These are phyloP conservation scores for Amphilophus citrinellus DNA, from an alignment of 2,113 vertebrate species.

Conservation along the genomic window DNA sequence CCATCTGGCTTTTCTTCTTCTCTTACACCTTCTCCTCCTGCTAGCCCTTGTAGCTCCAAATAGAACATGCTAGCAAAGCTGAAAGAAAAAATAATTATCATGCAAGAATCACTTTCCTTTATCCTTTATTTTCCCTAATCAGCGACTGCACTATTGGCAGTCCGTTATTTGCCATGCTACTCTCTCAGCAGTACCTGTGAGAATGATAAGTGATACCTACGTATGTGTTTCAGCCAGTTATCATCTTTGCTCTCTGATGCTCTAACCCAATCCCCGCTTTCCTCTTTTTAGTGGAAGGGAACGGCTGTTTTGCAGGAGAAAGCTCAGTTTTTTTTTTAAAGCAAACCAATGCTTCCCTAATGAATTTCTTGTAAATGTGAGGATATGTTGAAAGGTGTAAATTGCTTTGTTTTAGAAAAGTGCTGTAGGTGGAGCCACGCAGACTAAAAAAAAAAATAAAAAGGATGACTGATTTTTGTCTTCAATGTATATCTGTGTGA, in stretches of 20 bases:
- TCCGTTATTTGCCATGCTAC: constrained; percentile 62
- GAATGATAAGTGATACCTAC: constrained; percentile 34
- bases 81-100: constrained; percentile 15
- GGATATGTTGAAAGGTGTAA: constrained; percentile 73
- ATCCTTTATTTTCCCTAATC: constrained; percentile 19
- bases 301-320: background rate
- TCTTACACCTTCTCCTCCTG: constrained; percentile 5
- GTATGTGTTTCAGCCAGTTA: constrained; percentile 52
- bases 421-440: constrained; percentile 66
- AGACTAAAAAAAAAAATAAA: constrained; percentile 45
- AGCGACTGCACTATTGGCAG: constrained; percentile 68
- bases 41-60: constrained; percentile 22
- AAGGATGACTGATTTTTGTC: constrained; percentile 74
- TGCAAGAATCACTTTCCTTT: constrained; percentile 25
- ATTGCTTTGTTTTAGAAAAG: constrained; percentile 74
- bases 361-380: constrained; percentile 68
- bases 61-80: constrained; percentile 38
- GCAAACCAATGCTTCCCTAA: constrained; percentile 72
- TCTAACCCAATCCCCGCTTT: constrained; percentile 37
- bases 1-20: constrained; percentile 42
- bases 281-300: constrained; percentile 34
- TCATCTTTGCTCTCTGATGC: constrained; percentile 33
- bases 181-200: constrained; percentile 54
- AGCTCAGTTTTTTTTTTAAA: constrained; percentile 26
- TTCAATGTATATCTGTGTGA: constrained; percentile 75